Conservation (phyloP, 2,888 invertebrate species). For the Drosophila pseudotalamancana region DNA sequence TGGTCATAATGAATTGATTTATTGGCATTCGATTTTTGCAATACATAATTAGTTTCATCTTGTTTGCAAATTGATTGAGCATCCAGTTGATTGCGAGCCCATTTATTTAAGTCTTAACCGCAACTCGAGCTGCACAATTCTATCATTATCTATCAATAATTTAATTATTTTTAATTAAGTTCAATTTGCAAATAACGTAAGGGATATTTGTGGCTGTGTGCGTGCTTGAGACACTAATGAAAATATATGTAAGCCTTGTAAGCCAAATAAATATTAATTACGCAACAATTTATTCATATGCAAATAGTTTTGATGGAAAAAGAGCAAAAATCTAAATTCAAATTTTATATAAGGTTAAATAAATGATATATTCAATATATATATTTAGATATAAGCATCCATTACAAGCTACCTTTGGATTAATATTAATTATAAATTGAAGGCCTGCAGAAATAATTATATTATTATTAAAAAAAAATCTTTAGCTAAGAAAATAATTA, state of each 20-base stretch:
- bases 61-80: conserved; percentile 68
- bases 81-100: conserved; percentile 46
- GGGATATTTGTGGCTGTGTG: not conserved
- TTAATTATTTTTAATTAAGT: conserved; percentile 57
- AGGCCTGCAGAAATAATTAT: too few relatives aligned
- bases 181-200: conserved; percentile 38
- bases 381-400: not conserved
- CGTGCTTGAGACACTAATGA: conserved; percentile 26
- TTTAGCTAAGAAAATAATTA: too few relatives aligned
- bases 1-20: conserved; percentile 70
- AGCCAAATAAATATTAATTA: conserved; percentile 40
- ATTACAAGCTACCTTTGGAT: too few relatives aligned
- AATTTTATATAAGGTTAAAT: not conserved
- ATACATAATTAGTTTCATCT: conserved; percentile 65
- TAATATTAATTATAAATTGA: too few relatives aligned
- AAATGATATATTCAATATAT: not conserved
- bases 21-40: conserved; percentile 59
- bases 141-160: conserved; percentile 44
- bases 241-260: conserved; percentile 3
- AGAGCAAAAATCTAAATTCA: not conserved
- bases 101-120: conserved; percentile 39
- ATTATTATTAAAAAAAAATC: too few relatives aligned
- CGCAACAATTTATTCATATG: conserved; percentile 3
- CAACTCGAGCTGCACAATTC: conserved; percentile 1
- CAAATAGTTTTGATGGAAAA: not conserved